phyloP scores from a whole-genome alignment of 2,888 invertebrate genomes.

The Dioctria rufipes region DNA sequence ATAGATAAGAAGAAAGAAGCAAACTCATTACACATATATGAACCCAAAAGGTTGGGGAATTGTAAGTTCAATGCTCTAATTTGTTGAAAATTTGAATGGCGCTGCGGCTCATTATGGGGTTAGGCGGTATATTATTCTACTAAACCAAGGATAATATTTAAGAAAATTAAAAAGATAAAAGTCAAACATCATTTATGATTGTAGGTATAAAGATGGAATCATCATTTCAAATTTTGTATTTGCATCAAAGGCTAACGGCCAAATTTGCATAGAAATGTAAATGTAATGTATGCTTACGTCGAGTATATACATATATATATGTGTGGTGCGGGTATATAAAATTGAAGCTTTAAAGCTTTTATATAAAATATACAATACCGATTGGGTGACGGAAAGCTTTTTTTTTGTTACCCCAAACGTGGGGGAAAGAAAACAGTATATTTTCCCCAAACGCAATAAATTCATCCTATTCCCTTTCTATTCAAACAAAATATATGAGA shows the following conservation, averaged over 20 bases:
- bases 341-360: conserved; percentile 6
- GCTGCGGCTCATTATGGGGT: background rate
- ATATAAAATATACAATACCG: background rate
- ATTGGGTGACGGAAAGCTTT: conserved; percentile 15
- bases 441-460: conserved; percentile 36
- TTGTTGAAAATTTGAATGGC: conserved; percentile 18
- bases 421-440: conserved; percentile 5
- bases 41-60: conserved; percentile 21
- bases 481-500: conserved; percentile 7
- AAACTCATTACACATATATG: conserved; percentile 15
- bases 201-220: conserved; percentile 7
- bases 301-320: background rate
- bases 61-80: conserved; percentile 32
- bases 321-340: background rate
- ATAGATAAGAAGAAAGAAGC: conserved; percentile 43
- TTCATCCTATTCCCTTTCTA: conserved; percentile 29
- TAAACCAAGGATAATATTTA: conserved; percentile 9
- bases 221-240: background rate
- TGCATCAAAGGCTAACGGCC: background rate
- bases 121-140: background rate
- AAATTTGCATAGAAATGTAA: conserved; percentile 35
- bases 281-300: background rate
- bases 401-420: conserved; percentile 21
- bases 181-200: conserved; percentile 7
- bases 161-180: conserved; percentile 21